phyloP scores from a whole-genome alignment of 2,113 vertebrate genomes.

The Paramormyrops kingsleyae region DNA sequence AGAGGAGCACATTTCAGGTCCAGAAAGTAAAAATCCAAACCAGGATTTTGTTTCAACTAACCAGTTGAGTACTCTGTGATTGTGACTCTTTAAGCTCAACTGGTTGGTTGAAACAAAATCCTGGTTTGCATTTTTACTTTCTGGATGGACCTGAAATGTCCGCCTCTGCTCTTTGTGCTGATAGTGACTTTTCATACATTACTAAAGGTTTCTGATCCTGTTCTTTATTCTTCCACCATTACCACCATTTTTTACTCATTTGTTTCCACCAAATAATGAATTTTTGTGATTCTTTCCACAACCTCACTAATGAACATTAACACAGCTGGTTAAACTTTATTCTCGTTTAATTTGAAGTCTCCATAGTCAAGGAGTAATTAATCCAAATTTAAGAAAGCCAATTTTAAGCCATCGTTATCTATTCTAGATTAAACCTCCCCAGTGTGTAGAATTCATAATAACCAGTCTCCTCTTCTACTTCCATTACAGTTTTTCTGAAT shows the following conservation, averaged over 20 bases:
- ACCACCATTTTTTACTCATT: neutral
- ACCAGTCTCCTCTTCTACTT: neutral
- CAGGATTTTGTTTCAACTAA: no score
- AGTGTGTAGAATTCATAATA: neutral
- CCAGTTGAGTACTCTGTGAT: no score
- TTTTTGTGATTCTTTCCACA: neutral
- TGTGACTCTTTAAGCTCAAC: no score
- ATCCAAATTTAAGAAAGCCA: neutral
- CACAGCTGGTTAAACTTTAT: neutral
- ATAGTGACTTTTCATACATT: neutral
- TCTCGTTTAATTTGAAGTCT: neutral
- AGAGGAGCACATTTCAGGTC: no score
- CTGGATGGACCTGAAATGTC: no score
- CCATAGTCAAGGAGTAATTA: neutral
- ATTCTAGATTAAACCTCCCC: neutral
- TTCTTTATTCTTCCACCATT: neutral
- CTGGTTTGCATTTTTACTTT: no score
- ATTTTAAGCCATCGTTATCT: neutral
- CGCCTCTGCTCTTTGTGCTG: no score
- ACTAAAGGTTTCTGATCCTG: neutral
- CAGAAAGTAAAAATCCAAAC: no score
- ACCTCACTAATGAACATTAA: neutral
- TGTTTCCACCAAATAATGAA: no score
- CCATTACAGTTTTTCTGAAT: no score
- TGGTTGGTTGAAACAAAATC: no score